These are phyloP conservation scores for Drosophila mayaguana DNA, from an alignment of 2,888 invertebrate genomes.

Conservation along the genomic window DNA sequence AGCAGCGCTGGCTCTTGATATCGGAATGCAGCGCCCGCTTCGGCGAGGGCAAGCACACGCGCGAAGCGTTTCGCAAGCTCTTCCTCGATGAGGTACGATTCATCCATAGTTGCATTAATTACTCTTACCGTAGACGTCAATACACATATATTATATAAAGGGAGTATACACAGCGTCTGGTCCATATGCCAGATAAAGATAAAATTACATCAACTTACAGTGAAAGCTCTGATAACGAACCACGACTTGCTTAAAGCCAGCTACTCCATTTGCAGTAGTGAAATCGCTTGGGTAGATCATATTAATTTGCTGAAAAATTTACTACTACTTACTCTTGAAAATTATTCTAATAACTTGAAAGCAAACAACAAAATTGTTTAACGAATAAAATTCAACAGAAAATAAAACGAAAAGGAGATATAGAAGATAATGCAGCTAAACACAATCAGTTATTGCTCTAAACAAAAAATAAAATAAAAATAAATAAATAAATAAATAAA, in stretches of 20 bases:
- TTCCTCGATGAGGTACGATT: slow-evolving; percentile 84
- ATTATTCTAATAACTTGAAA: background rate
- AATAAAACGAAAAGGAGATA: no score
- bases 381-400: background rate
- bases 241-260: background rate
- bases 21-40: slow-evolving; percentile 85
- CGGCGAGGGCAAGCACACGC: slow-evolving; percentile 85
- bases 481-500: no score
- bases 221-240: slow-evolving; percentile 9
- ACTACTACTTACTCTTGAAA: background rate
- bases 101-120: slow-evolving; percentile 42
- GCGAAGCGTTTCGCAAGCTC: slow-evolving; percentile 84
- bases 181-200: background rate
- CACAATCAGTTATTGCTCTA: no score
- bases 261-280: background rate
- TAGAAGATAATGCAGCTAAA: no score
- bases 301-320: background rate
- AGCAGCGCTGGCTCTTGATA: slow-evolving; percentile 85
- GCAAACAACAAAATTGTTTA: background rate
- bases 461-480: no score
- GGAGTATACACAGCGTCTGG: background rate
- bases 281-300: background rate
- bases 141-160: background rate
- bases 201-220: slow-evolving; percentile 6
- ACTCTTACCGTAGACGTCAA: slow-evolving; percentile 1